These are phyloP conservation scores for Branchinecta lynchi DNA, from an alignment of 1,140 invertebrate species.

Conservation along the genomic window DNA sequence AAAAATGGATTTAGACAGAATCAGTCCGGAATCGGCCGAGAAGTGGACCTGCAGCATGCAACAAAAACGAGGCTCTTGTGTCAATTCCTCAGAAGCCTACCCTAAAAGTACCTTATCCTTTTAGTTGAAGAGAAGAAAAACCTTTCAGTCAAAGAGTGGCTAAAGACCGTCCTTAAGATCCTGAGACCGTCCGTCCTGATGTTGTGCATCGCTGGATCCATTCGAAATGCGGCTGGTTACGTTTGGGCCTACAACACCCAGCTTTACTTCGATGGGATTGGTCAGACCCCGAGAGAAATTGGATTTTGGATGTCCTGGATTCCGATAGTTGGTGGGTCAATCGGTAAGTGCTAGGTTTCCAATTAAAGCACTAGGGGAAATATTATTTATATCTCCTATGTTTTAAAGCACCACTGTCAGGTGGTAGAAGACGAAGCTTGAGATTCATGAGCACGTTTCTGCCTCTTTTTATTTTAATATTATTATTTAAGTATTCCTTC, in stretches of 20 bases:
- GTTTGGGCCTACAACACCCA: conserved; percentile 36
- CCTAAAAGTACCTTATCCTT: too few relatives aligned
- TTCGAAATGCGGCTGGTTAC: conserved; percentile 30
- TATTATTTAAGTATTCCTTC: too few relatives aligned
- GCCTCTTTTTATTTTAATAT: too few relatives aligned
- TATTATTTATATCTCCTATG: neutral
- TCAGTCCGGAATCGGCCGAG: too few relatives aligned
- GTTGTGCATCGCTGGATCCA: conserved; percentile 23
- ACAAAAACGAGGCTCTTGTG: too few relatives aligned
- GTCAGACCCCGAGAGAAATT: conserved; percentile 30
- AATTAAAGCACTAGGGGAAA: too few relatives aligned
- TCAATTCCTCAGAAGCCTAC: neutral
- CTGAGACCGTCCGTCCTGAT: conserved; percentile 22
- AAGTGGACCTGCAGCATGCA: too few relatives aligned
- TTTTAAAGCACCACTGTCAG: too few relatives aligned
- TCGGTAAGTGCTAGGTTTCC: conserved; percentile 19
- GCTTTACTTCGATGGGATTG: conserved; percentile 31
- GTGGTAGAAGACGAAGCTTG: too few relatives aligned
- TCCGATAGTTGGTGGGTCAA: conserved; percentile 30
- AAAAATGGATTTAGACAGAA: too few relatives aligned
- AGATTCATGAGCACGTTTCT: too few relatives aligned
- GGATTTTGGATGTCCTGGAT: conserved; percentile 33
- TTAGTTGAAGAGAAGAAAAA: conserved; percentile 11
- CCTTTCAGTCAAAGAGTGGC: conserved; percentile 15
- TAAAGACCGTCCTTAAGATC: conserved; percentile 16